A percentile compares a stretch with the other conserved stretches of the same genome.
These are phyloP conservation scores for Oplegnathus fasciatus DNA, from an alignment of 2,113 vertebrate species.

Conservation along the genomic window DNA sequence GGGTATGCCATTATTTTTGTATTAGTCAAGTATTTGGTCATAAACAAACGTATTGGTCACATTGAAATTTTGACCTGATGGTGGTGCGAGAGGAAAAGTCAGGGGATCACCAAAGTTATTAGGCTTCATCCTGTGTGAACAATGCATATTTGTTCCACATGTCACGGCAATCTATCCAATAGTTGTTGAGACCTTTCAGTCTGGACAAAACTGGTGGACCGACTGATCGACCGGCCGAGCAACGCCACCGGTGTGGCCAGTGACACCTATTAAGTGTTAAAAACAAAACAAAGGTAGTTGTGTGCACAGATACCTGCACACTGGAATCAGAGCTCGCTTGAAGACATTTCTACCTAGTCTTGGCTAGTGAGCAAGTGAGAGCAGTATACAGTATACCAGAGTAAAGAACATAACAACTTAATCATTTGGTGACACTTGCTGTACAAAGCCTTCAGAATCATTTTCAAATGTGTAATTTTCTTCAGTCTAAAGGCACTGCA, in stretches of 20 bases:
- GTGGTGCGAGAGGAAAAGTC: not conserved
- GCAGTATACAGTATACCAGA: not conserved
- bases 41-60: not conserved
- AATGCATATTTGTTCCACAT: not conserved
- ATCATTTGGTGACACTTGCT: slow-evolving; percentile 14
- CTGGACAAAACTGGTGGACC: too few relatives aligned
- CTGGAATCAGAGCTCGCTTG: not conserved
- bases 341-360: not conserved
- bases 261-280: not conserved
- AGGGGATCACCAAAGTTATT: not conserved
- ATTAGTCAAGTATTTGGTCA: not conserved
- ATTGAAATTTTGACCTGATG: not conserved
- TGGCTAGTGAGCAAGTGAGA: not conserved
- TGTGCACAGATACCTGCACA: not conserved
- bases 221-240: too few relatives aligned
- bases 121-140: not conserved
- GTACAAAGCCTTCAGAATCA: slow-evolving; percentile 15
- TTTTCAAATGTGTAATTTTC: not conserved
- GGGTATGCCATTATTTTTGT: not conserved
- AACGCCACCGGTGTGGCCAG: not conserved
- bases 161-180: too few relatives aligned
- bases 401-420: not conserved
- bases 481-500: not conserved
- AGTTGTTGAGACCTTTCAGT: too few relatives aligned
- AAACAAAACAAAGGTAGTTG: not conserved